These are phyloP conservation scores for Alectoris magna DNA, from an alignment of 2,797 vertebrate genomes.

Conservation along the genomic window DNA sequence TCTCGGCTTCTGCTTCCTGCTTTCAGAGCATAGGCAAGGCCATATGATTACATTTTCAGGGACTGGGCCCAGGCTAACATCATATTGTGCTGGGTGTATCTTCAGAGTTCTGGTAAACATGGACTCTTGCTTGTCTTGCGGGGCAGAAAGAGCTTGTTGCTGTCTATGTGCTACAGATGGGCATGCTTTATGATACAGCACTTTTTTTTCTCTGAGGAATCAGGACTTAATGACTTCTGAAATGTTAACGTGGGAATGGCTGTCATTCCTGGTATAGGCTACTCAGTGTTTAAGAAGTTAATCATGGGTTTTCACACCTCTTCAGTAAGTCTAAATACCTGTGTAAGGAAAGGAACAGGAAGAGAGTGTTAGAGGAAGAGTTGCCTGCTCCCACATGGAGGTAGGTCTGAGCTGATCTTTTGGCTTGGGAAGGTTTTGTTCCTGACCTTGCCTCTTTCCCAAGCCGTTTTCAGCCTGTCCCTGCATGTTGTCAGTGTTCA, in stretches of 20 bases:
- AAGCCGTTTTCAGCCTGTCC: slow-evolving; percentile 13
- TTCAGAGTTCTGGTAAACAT: not conserved
- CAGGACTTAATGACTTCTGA: not conserved
- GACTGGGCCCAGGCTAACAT: not conserved
- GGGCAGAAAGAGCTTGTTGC: slow-evolving; percentile 8
- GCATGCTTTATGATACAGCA: not conserved
- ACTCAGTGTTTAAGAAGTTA: not conserved
- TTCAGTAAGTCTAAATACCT: not conserved
- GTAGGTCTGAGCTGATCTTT: slow-evolving; percentile 23
- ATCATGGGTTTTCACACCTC: slow-evolving; percentile 19
- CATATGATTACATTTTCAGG: not conserved
- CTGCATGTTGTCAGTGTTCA: not conserved
- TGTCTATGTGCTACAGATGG: not conserved
- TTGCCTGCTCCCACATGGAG: not conserved
- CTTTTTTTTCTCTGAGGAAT: not conserved
- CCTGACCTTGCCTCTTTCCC: slow-evolving; percentile 14
- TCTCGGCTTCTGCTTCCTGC: slow-evolving; percentile 22
- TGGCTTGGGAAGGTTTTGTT: slow-evolving; percentile 12
- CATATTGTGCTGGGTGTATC: not conserved
- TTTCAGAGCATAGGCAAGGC: slow-evolving; percentile 11
- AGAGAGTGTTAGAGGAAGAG: not conserved
- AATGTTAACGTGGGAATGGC: not conserved
- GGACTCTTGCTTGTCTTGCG: slow-evolving; percentile 19
- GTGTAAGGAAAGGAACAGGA: not conserved
- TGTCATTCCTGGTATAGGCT: not conserved